Percentiles rank a stretch among this genome's conserved stretches.
These are phyloP conservation scores for Cynodonichthys magdalenae DNA, from an alignment of 2,797 vertebrate genomes.

Conservation along the genomic window DNA sequence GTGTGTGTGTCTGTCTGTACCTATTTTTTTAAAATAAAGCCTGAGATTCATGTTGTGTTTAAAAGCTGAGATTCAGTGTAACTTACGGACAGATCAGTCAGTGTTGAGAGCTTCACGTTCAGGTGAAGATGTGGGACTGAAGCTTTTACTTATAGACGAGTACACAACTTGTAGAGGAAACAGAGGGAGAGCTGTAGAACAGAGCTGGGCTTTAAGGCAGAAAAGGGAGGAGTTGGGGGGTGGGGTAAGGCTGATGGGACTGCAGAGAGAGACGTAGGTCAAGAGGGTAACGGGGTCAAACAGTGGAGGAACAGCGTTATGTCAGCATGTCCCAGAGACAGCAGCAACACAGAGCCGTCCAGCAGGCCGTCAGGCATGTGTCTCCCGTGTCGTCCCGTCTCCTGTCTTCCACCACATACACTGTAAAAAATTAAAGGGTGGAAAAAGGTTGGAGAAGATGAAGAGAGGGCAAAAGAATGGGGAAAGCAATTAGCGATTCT, in stretches of 20 bases:
- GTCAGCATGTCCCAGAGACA: slow-evolving; percentile 98
- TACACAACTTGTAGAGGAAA: slow-evolving; percentile 29
- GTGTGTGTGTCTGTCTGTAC: slow-evolving; percentile 25
- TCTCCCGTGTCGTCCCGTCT: slow-evolving; percentile 87
- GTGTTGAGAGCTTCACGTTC: slow-evolving; percentile 42
- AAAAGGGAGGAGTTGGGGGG: slow-evolving; percentile 12
- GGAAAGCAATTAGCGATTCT: slow-evolving; percentile 29
- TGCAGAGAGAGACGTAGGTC: slow-evolving; percentile 61
- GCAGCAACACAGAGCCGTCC: slow-evolving; percentile 96
- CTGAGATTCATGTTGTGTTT: slow-evolving; percentile 53
- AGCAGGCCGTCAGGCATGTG: slow-evolving; percentile 93
- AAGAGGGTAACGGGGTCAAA: slow-evolving; percentile 17
- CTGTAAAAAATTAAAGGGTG: slow-evolving; percentile 59
- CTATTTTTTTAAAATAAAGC: slow-evolving; percentile 26
- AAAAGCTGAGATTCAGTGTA: slow-evolving; percentile 50
- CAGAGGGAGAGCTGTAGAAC: slow-evolving; percentile 11
- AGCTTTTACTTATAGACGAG: slow-evolving; percentile 48
- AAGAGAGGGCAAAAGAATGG: not conserved
- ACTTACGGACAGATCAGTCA: slow-evolving; percentile 36
- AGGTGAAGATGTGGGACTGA: slow-evolving; percentile 17
- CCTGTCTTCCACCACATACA: slow-evolving; percentile 94
- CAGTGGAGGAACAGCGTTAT: slow-evolving; percentile 67
- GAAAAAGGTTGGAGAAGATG: slow-evolving; percentile 2
- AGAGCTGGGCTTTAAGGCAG: slow-evolving; percentile 51
- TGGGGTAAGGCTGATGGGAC: slow-evolving; percentile 30